phyloP scores from a whole-genome alignment of 2,888 invertebrate species.

The Drosophila emarginata region DNA sequence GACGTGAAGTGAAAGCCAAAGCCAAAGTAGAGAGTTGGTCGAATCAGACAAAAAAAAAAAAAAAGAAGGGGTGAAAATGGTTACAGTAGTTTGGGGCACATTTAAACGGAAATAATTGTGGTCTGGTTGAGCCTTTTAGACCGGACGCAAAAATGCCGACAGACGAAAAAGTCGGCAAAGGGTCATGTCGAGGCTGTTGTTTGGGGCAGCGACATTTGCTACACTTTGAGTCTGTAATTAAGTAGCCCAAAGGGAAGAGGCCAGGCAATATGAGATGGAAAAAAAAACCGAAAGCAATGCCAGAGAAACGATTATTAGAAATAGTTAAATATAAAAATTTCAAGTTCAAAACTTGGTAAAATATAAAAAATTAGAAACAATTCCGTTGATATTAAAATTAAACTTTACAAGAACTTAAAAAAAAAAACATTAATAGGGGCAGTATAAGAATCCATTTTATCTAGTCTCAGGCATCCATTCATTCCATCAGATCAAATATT shows the following conservation, averaged over 20 bases:
- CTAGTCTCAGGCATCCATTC: no score
- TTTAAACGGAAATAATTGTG: constrained; percentile 70
- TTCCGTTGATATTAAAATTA: no score
- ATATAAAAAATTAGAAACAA: no score
- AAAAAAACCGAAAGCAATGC: no score
- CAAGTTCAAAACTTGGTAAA: background rate
- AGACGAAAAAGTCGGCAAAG: background rate
- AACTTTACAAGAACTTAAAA: no score
- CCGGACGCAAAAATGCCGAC: constrained; percentile 24
- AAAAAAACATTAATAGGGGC: no score
- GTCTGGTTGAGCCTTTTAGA: constrained; percentile 38
- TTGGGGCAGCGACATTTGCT: constrained; percentile 34
- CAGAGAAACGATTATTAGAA: no score
- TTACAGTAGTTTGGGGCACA: constrained; percentile 26
- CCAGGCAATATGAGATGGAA: no score
- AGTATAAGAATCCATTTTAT: no score
- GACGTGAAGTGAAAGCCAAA: constrained; percentile 17
- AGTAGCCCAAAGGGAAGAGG: constrained; percentile 33
- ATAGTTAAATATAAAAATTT: no score
- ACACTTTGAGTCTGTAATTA: constrained; percentile 52
- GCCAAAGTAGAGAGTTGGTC: constrained; percentile 7
- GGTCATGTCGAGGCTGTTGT: background rate
- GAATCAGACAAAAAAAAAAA: background rate
- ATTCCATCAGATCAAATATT: no score
- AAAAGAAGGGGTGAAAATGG: constrained; percentile 8